A percentile compares a stretch with the other conserved stretches of the same genome.
These are phyloP conservation scores for Buphagus erythrorhynchus DNA, from an alignment of 2,797 vertebrate genomes.

Conservation along the genomic window DNA sequence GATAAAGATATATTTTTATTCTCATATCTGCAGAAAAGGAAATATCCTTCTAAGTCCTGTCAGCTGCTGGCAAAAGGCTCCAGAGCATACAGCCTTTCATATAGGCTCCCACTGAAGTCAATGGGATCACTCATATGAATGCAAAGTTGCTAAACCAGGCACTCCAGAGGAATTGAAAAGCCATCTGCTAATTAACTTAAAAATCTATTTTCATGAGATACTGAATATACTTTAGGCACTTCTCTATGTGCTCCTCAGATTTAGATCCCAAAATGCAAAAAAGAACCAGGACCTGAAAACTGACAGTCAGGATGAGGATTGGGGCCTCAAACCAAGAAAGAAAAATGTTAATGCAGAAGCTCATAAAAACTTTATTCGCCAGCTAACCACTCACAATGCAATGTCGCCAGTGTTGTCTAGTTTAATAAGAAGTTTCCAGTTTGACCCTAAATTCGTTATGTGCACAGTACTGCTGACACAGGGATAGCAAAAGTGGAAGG, in stretches of 20 bases:
- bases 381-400: not conserved
- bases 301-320: not conserved
- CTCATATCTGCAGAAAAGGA: not conserved
- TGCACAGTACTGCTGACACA: not conserved
- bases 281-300: not conserved
- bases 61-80: constrained; percentile 11
- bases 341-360: not conserved
- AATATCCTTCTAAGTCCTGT: constrained; percentile 31
- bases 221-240: not conserved
- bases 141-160: constrained; percentile 15
- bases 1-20: constrained; percentile 21
- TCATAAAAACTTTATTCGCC: not conserved
- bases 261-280: not conserved
- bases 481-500: fast-evolving
- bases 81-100: not conserved
- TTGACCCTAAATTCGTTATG: not conserved
- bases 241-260: not conserved
- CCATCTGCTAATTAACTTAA: constrained; percentile 45
- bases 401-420: not conserved
- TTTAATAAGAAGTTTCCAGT: not conserved
- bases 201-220: constrained; percentile 37
- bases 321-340: not conserved
- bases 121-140: not conserved
- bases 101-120: constrained; percentile 11
- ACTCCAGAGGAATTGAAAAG: constrained; percentile 17